A percentile compares a stretch with the other conserved stretches of the same genome.
These are phyloP conservation scores for Thymelicus sylvestris DNA, from an alignment of 2,888 invertebrate genomes.

Conservation along the genomic window DNA sequence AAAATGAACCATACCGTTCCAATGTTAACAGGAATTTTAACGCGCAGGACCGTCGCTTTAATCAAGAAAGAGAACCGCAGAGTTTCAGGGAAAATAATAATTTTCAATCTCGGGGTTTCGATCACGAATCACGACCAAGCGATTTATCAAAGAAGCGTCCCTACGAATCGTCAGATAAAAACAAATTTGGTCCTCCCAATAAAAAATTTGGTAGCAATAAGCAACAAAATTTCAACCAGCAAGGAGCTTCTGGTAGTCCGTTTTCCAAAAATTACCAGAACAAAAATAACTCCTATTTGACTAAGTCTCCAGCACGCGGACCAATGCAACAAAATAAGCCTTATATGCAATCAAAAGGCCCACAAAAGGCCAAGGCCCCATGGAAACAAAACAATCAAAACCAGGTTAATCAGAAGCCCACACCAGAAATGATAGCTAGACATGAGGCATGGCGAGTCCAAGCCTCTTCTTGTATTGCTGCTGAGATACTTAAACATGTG, in stretches of 20 bases:
- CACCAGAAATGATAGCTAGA: background rate
- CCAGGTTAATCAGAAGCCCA: background rate
- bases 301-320: background rate
- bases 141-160: conserved; percentile 20
- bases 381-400: background rate
- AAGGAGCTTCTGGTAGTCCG: background rate
- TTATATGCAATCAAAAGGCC: background rate
- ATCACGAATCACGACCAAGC: background rate
- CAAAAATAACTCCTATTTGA: conserved; percentile 3
- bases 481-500: conserved; percentile 22
- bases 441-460: conserved; percentile 33
- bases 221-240: background rate
- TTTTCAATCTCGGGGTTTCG: conserved; percentile 3
- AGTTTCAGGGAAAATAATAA: background rate
- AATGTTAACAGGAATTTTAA: conserved; percentile 2
- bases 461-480: conserved; percentile 34
- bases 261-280: background rate
- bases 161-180: conserved; percentile 12
- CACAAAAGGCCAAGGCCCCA: background rate
- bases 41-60: background rate
- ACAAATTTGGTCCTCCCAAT: conserved; percentile 3
- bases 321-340: background rate
- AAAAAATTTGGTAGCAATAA: conserved; percentile 23
- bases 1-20: conserved; percentile 1
- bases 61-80: conserved; percentile 10